Evolutionary conservation across 2,113 vertebrate species (phyloP).

Genomic region (Burhinus oedicnemus): DNA sequence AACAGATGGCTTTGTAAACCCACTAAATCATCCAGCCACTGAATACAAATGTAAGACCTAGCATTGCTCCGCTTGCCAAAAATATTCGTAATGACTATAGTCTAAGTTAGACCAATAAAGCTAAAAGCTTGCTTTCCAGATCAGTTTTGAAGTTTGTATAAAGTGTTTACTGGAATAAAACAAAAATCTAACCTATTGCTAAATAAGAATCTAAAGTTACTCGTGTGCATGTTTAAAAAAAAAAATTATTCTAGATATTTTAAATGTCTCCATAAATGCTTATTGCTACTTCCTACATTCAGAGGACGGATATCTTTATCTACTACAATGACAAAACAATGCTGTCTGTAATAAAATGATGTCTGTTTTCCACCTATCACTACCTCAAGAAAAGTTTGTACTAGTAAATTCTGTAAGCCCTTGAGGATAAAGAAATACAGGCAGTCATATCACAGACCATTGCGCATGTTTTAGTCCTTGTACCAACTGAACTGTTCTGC

Average conservation of each 20-base stretch:
- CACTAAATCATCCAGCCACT: background rate
- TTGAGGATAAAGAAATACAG: background rate
- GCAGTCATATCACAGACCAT: background rate
- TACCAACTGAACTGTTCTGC: background rate
- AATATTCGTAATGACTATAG: background rate
- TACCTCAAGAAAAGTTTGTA: background rate
- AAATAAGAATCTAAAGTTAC: background rate
- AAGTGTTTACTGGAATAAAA: background rate
- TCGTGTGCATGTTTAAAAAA: background rate
- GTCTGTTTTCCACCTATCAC: background rate
- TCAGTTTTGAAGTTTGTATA: background rate
- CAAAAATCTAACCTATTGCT: background rate
- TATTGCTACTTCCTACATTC: background rate
- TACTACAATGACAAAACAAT: background rate
- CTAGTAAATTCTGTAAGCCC: background rate
- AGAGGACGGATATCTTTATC: background rate
- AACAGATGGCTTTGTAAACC: background rate
- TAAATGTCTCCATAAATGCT: background rate
- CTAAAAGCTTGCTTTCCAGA: background rate
- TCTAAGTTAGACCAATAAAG: background rate
- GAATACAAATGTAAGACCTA: background rate
- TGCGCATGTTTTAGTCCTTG: background rate
- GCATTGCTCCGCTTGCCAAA: background rate
- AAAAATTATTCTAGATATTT: background rate
- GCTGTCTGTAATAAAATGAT: background rate